Evolutionary conservation across 1,140 invertebrate species (phyloP).

Genomic region (Solenopsis fugax): DNA sequence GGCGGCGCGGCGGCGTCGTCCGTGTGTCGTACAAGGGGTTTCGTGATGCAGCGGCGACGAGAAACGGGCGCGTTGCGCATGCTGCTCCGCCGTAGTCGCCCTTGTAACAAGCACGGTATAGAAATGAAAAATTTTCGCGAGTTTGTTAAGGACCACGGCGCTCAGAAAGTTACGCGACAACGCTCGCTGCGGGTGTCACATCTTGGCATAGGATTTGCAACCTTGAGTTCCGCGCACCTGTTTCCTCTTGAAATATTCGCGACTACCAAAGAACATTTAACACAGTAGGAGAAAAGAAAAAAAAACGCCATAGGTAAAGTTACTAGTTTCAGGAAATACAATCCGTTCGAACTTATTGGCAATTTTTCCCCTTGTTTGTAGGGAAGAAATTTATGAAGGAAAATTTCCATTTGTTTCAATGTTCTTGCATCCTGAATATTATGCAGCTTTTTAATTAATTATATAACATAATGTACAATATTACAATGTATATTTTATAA

Average conservation of each 20-base stretch:
- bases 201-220: conserved; percentile 25
- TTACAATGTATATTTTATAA: no score
- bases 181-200: conserved; percentile 9
- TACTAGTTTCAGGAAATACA: not conserved
- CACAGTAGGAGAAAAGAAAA: not conserved
- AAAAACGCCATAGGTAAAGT: not conserved
- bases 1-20: not conserved
- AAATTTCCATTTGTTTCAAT: not conserved
- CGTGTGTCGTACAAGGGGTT: conserved; percentile 17
- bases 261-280: conserved; percentile 32
- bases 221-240: conserved; percentile 41
- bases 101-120: conserved; percentile 19
- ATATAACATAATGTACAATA: not conserved
- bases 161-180: conserved; percentile 31
- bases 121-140: conserved; percentile 55
- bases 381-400: not conserved
- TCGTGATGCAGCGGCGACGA: not conserved
- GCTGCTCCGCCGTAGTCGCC: not conserved
- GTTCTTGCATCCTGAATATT: not conserved
- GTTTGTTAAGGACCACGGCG: conserved; percentile 19
- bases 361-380: not conserved
- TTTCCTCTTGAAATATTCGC: conserved; percentile 46
- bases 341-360: not conserved
- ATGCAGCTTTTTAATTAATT: not conserved
- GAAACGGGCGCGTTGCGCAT: not conserved